phyloP scores from a whole-genome alignment of 2,797 vertebrate species.

The Sebastes dallii region DNA sequence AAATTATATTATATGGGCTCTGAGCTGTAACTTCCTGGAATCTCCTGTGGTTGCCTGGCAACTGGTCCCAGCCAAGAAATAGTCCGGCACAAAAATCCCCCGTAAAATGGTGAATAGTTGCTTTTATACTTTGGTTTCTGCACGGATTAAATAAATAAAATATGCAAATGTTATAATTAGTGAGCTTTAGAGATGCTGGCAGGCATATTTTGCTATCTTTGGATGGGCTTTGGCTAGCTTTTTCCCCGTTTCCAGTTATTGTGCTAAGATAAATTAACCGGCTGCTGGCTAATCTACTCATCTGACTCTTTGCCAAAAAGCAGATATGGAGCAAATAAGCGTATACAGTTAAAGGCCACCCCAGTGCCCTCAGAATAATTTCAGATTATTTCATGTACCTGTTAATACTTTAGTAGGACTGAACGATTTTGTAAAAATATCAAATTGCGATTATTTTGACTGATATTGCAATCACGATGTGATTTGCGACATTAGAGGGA shows the following conservation, averaged over 20 bases:
- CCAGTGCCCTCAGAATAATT: neutral
- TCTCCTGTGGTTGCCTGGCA: no score
- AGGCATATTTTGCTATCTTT: neutral
- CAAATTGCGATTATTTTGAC: fast-evolving
- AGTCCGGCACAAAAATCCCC: neutral
- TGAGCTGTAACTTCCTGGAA: no score
- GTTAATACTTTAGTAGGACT: neutral
- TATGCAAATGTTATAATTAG: neutral
- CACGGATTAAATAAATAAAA: neutral
- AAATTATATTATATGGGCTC: fast-evolving
- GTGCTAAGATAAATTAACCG: neutral
- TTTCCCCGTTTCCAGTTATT: neutral
- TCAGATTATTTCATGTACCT: neutral
- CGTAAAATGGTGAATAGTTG: neutral
- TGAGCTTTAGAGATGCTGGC: neutral
- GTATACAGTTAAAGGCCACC: neutral
- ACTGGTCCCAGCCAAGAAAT: neutral
- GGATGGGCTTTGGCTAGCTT: neutral
- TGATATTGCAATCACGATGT: neutral
- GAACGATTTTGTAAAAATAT: neutral
- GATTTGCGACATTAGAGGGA: neutral
- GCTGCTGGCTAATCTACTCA: neutral
- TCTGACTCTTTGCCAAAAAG: neutral
- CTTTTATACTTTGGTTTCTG: neutral
- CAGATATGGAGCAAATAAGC: neutral